A percentile compares a stretch with the other conserved stretches of the same genome.
These are phyloP conservation scores for Parapristionchus giblindavisi DNA, from an alignment of 2,888 invertebrate genomes.

Conservation along the genomic window DNA sequence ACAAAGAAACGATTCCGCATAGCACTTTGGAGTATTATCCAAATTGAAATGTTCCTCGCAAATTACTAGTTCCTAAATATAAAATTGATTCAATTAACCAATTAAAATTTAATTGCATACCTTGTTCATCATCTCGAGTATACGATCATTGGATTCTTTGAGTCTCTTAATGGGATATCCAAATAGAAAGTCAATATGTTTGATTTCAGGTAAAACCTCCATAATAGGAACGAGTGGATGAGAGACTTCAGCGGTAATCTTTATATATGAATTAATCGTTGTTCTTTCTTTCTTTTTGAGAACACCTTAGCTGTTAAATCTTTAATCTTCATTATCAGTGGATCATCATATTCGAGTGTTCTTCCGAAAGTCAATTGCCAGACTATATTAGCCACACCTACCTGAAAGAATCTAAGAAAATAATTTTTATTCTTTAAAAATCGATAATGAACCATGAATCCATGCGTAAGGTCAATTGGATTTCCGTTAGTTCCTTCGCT, in stretches of 20 bases:
- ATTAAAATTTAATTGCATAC: neutral
- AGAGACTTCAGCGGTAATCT: neutral
- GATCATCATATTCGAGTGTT: slow-evolving; percentile 20
- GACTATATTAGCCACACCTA: slow-evolving; percentile 20
- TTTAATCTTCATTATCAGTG: neutral
- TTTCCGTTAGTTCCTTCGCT: neutral
- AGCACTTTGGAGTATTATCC: neutral
- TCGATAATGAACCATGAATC: neutral
- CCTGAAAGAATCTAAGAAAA: neutral
- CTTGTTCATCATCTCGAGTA: slow-evolving; percentile 3
- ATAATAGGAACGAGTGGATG: neutral
- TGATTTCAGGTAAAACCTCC: neutral
- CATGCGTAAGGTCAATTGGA: slow-evolving; percentile 5
- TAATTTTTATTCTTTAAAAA: neutral
- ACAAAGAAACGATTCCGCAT: slow-evolving; percentile 3
- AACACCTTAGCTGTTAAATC: neutral
- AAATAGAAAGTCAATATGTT: neutral
- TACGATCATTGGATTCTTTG: neutral
- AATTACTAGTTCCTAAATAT: neutral
- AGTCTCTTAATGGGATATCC: neutral
- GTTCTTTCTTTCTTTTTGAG: neutral
- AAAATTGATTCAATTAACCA: neutral
- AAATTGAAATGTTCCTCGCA: neutral
- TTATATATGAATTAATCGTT: neutral
- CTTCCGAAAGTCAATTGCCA: slow-evolving; percentile 17